Base-by-base conservation (phyloP, 2,888 invertebrate species). In the Altica lythri region DNA sequence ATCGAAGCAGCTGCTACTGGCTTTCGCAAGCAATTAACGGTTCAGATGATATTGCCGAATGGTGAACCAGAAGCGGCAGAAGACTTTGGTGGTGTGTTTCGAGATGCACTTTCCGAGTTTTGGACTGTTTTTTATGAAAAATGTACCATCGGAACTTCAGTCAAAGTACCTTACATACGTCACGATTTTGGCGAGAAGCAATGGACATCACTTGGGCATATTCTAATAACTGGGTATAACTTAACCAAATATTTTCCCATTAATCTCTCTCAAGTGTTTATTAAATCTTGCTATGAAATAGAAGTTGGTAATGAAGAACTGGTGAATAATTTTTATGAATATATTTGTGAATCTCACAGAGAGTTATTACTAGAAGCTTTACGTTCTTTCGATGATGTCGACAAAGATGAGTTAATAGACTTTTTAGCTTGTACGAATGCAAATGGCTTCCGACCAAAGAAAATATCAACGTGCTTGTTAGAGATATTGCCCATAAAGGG, bases 211-310 rank as follows among this genome's bases (percentile, higher is more conserved):
- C 44, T 44, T 9, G 51, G 12, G 29, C 35, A 37, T 29, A 52
- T 52, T 17, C 29, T 52, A 19, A 2, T 16, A n/a, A 6, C 37
- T 12, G 37, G 45, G 29, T 52, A 13, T 18, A 17, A 10, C 35
- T 14, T 9, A 30, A 14, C 42, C 18, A 14, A 38, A 29, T 56
- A 56, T 47, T 53, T 56, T 3, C 50, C 50, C 12, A 43, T 34
- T 25, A 19, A 35, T 25, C 17, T 43, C 4, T 29, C 50, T 12
- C 27, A 13, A 25, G 2, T 25, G 22, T 38, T 47, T 27, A n/a
- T 37, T 2, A 47, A 35, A 8, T 4, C 2, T 1, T 47, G 38
- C n/a, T 29, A 16, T n/a, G 17, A 16, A 25, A 25, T 37, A 5
- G 18, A 37, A 4, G 14, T 14, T 37, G 2, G 16, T n/a, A n/a